Evolutionary conservation across 2,113 vertebrate genomes (phyloP), one percentile per base, ranked within the genome.

Genomic region (Eubucco bourcierii): DNA sequence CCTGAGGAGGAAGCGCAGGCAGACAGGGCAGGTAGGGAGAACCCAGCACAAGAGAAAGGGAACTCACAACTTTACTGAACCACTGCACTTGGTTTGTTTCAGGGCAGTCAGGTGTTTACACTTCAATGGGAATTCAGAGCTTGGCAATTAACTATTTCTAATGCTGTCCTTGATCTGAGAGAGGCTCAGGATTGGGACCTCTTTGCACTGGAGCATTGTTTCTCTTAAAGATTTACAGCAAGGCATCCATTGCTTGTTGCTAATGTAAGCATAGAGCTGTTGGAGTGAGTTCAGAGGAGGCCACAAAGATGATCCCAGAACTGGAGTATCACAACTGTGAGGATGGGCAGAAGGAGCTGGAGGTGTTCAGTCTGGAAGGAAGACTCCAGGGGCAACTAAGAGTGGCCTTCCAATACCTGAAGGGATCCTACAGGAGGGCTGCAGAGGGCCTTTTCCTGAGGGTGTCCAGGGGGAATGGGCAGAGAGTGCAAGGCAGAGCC

Each of bases 1-100:
- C 25, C 95, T 95, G 24, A 98, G 97, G 93, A 98, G 99, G 68
- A 99, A 97, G 74, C 98, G 99, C 87, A 98, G 99, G 63, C 99
- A 97, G 90, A 97, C 96, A 7, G 97, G 97, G 72, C 98, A 98
- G 97, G 98, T 98, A 97, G 0, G 8, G 79, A 66, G 6, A 84
- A 37, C 56, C 25, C 14, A 24, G n/a, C 8, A 75, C 63, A 79
- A 80, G 41, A 70, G 15, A 15, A 29, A 56, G 53, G 67, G 37
- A 24, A 14, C 7, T 5, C 15, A 34, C 10, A 56, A 0, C 70
- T 74, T 39, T 24, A 19, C 12, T 81, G 52, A 77, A 19, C 12
- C 56, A 25, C 44, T 53, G 21, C 15, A 7, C 3, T 71, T 34
- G 1, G 4, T 58, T 87, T 72, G 19, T 61, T 82, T 82, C 33